These are phyloP conservation scores for Diorhabda elongata DNA, from an alignment of 1,140 invertebrate species.

Conservation along the genomic window DNA sequence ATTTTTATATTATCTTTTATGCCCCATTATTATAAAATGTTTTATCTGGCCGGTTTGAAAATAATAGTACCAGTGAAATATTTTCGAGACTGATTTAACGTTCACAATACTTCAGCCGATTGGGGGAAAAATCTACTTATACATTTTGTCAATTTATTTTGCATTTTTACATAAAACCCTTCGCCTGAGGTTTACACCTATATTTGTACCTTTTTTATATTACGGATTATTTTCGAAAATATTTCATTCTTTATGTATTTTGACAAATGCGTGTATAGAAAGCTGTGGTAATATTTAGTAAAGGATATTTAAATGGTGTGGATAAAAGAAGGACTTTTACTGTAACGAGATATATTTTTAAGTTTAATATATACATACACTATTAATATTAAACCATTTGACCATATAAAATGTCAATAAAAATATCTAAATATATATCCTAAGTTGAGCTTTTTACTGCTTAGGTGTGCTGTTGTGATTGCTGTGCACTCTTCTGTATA, in stretches of 20 bases:
- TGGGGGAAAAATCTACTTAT: background rate
- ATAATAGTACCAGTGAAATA: too few relatives aligned
- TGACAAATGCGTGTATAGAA: constrained; percentile 30
- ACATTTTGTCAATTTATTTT: background rate
- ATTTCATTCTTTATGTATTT: background rate
- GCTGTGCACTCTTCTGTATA: constrained; percentile 42
- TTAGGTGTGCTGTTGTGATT: constrained; percentile 45
- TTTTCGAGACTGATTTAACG: too few relatives aligned
- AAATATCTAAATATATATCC: constrained; percentile 32
- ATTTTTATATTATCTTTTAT: constrained; percentile 35
- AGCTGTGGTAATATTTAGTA: constrained; percentile 40
- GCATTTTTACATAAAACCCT: constrained; percentile 5
- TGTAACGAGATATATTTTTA: constrained; percentile 22
- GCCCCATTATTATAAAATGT: constrained; percentile 16
- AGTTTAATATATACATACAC: constrained; percentile 21
- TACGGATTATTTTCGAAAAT: background rate
- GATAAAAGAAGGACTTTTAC: constrained; percentile 26
- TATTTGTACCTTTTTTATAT: background rate
- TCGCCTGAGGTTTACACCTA: constrained; percentile 15
- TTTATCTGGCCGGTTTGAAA: background rate
- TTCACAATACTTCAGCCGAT: background rate
- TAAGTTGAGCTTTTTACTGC: constrained; percentile 40
- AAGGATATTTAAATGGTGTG: constrained; percentile 30
- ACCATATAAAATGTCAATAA: constrained; percentile 17
- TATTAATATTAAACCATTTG: constrained; percentile 14